Conservation (phyloP, 2,113 vertebrate genomes). For the Aix galericulata region DNA sequence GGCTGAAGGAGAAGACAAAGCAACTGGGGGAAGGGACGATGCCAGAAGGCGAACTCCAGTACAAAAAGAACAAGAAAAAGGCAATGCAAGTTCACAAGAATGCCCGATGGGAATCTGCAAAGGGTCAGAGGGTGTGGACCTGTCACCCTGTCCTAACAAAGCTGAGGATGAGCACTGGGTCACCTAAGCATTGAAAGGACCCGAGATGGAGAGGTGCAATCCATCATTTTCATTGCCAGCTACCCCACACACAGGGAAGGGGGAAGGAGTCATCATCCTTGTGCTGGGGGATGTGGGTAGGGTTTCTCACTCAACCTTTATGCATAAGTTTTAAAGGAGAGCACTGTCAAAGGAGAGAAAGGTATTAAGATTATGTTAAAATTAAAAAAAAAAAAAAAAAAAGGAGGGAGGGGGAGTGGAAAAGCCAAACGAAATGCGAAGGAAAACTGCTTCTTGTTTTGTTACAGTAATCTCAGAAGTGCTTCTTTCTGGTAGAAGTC, state of each 20-base stretch:
- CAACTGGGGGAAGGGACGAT: background rate
- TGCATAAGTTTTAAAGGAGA: background rate
- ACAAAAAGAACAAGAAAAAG: background rate
- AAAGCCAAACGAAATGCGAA: background rate
- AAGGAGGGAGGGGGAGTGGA: background rate
- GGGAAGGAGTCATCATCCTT: background rate
- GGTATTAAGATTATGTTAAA: background rate
- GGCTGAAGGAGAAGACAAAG: background rate
- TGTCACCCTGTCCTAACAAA: background rate
- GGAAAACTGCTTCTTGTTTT: background rate
- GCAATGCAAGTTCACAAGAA: background rate
- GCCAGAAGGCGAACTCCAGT: background rate
- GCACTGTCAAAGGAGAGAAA: background rate
- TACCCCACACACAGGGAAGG: rapidly evolving
- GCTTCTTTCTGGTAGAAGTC: background rate
- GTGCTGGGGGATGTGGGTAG: background rate
- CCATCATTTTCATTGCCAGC: background rate
- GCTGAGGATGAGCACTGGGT: background rate
- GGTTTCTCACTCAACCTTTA: background rate
- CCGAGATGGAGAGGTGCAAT: background rate
- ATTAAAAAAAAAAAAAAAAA: background rate
- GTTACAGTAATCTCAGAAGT: background rate
- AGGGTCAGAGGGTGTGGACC: background rate
- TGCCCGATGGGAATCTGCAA: background rate
- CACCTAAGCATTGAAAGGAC: background rate